Percentiles rank a stretch among this genome's conserved stretches.
phyloP scores from a whole-genome alignment of 2,888 invertebrate genomes.

The Eucera pruinosa region DNA sequence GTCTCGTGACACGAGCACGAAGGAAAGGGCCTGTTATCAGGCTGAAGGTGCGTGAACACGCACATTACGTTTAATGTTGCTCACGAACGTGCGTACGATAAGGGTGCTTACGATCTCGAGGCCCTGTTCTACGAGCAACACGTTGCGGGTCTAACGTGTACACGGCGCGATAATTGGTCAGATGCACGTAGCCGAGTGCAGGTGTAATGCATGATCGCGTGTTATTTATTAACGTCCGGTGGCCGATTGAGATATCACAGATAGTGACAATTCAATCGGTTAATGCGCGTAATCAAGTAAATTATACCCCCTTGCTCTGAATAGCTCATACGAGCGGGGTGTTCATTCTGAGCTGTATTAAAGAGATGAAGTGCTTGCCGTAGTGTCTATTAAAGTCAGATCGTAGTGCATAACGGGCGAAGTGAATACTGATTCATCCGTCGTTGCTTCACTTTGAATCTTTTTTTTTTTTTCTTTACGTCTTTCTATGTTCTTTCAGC shows the following conservation, averaged over 20 bases:
- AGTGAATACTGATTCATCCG: too few relatives aligned
- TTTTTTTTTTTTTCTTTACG: too few relatives aligned
- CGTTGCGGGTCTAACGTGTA: constrained; percentile 59
- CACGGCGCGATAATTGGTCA: constrained; percentile 54
- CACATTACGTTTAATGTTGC: constrained; percentile 64
- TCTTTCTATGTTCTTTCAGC: too few relatives aligned
- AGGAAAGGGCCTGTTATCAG: constrained; percentile 60
- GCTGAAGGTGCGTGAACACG: constrained; percentile 66
- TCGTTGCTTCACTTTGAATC: too few relatives aligned
- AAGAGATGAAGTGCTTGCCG: background rate
- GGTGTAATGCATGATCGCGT: constrained; percentile 42
- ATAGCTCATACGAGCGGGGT: background rate
- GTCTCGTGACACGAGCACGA: constrained; percentile 37
- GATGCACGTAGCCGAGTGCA: constrained; percentile 49
- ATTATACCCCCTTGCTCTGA: constrained; percentile 25
- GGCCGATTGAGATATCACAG: constrained; percentile 43
- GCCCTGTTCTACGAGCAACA: constrained; percentile 62
- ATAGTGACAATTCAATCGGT: constrained; percentile 49
- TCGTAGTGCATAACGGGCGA: too few relatives aligned
- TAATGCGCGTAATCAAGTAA: constrained; percentile 30
- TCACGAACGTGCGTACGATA: constrained; percentile 65
- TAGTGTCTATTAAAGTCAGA: background rate
- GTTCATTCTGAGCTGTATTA: constrained; percentile 5
- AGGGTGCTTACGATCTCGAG: constrained; percentile 60
- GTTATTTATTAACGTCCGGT: constrained; percentile 61